Evolutionary conservation across 1,140 invertebrate species (phyloP).

Genomic region (Drosophila cardini): DNA sequence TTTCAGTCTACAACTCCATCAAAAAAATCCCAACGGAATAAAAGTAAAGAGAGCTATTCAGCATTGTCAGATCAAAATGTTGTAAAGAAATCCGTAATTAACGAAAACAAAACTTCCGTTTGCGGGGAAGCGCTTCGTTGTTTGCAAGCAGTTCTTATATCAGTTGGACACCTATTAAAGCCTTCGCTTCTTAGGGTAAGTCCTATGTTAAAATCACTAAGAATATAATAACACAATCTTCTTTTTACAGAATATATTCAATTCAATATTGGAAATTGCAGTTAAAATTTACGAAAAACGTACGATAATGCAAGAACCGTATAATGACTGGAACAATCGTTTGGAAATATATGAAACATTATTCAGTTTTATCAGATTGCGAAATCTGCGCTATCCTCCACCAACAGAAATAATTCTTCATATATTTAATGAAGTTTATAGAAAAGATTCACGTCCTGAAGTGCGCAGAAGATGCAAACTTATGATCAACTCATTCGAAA

Average conservation of each 20-base stretch:
- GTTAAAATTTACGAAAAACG: conserved; percentile 26
- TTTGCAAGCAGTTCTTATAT: conserved; percentile 36
- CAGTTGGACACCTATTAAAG: conserved; percentile 44
- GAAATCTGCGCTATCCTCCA: conserved; percentile 29
- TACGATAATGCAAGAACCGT: background rate
- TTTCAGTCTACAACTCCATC: conserved; percentile 4
- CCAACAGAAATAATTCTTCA: conserved; percentile 40
- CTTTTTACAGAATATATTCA: conserved; percentile 38
- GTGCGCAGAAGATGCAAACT: conserved; percentile 16
- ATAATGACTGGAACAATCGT: conserved; percentile 15
- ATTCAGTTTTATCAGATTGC: conserved; percentile 20
- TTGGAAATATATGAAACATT: conserved; percentile 40
- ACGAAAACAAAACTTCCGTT: conserved; percentile 5
- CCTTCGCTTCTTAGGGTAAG: conserved; percentile 47
- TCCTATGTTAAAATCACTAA: background rate
- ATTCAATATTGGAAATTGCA: conserved; percentile 43
- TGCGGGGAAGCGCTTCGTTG: conserved; percentile 39
- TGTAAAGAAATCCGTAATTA: background rate
- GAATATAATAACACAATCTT: background rate
- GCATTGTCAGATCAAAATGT: background rate
- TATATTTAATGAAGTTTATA: conserved; percentile 35
- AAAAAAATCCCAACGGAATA: background rate
- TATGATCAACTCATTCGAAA: conserved; percentile 30
- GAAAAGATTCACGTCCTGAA: conserved; percentile 26
- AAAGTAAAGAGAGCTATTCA: background rate